Percentiles rank a stretch among this genome's conserved stretches.
Evolutionary conservation across 2,113 vertebrate species (phyloP).

Genomic region (Calyptommatus sinebrachiatus): DNA sequence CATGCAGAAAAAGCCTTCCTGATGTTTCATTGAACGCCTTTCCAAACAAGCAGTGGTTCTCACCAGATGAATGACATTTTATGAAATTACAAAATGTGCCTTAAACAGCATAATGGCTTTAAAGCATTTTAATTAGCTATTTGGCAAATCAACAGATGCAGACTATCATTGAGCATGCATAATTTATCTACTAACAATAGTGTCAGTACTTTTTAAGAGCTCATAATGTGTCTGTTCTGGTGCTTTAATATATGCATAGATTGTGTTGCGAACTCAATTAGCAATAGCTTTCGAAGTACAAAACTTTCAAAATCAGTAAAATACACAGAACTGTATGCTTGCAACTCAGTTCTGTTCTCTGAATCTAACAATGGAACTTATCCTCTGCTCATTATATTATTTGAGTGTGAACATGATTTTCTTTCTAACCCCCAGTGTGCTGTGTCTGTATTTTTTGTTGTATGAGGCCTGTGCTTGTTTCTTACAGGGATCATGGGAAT

Average conservation of each 20-base stretch:
- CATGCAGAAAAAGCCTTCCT: conserved; percentile 35
- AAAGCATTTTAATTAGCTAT: conserved; percentile 67
- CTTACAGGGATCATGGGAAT: too few relatives aligned
- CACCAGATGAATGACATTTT: conserved; percentile 61
- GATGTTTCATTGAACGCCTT: conserved; percentile 33
- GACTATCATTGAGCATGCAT: conserved; percentile 45
- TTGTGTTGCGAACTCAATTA: conserved; percentile 40
- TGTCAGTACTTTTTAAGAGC: conserved; percentile 49
- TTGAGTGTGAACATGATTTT: not conserved
- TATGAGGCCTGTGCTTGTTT: too few relatives aligned
- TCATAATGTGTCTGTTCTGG: conserved; percentile 37
- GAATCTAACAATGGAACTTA: not conserved
- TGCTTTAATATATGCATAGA: conserved; percentile 37
- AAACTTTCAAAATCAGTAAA: conserved; percentile 30
- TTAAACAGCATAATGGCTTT: conserved; percentile 62
- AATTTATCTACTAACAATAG: conserved; percentile 67
- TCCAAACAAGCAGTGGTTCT: conserved; percentile 54
- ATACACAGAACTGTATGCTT: conserved; percentile 8
- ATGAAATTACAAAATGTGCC: conserved; percentile 62
- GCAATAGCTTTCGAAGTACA: conserved; percentile 30
- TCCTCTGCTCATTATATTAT: not conserved
- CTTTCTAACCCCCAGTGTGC: too few relatives aligned
- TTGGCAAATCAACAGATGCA: conserved; percentile 66
- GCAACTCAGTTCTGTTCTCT: not conserved
- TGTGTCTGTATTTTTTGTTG: too few relatives aligned